Base-by-base conservation (phyloP, 2,888 invertebrate species). In the Melinaea marsaeus region DNA sequence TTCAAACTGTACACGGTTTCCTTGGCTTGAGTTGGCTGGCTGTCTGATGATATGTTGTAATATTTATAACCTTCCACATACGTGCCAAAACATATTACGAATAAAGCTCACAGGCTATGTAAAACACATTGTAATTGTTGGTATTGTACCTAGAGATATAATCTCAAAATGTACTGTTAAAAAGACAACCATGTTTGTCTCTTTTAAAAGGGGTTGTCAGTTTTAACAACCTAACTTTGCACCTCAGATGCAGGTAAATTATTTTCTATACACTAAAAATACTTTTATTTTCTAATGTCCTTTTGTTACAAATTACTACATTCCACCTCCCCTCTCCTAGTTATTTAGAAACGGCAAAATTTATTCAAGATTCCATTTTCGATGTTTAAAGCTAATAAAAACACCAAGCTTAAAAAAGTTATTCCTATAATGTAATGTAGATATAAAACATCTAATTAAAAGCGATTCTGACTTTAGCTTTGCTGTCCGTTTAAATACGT, bases 21-120 rank as follows among this genome's bases (percentile, higher is more conserved):
- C 42, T 42, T 42, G 42, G 58, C 78, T 79, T 69, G 75, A 80
- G 75, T 83, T 83, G 79, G 80, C 83, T 80, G 75, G 79, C 77
- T 45, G 11, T 57, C 58, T 35, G 37, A 47, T 6, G 51, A 76
- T 84, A 83, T 85, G 83, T 81, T 84, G 80, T 81, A 82, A 83
- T 81, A 83, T 82, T 81, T 81, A 80, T 81, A 78, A 75, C 69
- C 69, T 65, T 70, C 78, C 83, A 83, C 80, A 79, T 54, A 62
- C 75, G 71, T 75, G 81, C 82, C 81, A 84, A 84, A 83, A 81
- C 79, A 81, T 81, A 79, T 82, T 81, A 80, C 74, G 74, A 76
- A 78, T 74, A 71, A 83, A 79, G 76, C 84, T 83, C 79, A 79
- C 79, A 76, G 74, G 77, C 78, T 77, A 75, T 35, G 54, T 58